These are phyloP conservation scores for Alectura lathami DNA, from an alignment of 2,113 vertebrate genomes.

Conservation along the genomic window DNA sequence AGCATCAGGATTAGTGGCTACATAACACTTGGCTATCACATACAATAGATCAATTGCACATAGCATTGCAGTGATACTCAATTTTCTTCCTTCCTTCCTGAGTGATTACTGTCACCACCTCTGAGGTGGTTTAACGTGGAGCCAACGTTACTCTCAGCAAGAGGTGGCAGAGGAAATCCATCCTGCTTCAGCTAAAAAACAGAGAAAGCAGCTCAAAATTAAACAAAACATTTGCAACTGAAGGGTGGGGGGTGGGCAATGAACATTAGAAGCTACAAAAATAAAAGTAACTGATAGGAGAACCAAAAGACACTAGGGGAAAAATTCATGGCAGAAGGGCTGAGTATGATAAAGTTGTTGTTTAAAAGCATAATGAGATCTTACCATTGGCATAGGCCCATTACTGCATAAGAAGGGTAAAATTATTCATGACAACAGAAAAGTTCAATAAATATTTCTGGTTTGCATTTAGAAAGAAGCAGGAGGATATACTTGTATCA, in stretches of 20 bases:
- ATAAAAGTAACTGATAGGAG: not conserved
- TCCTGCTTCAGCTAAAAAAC: not conserved
- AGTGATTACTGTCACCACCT: not conserved
- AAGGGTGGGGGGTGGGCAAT: not conserved
- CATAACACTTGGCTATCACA: not conserved
- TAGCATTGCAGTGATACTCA: fast-evolving
- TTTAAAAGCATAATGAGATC: not conserved
- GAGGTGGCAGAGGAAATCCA: not conserved
- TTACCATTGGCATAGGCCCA: not conserved
- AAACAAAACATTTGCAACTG: not conserved
- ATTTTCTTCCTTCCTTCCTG: not conserved
- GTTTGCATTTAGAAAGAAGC: not conserved
- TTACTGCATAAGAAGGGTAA: not conserved
- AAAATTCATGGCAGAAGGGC: not conserved
- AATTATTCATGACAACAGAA: not conserved
- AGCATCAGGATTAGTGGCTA: not conserved
- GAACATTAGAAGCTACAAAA: not conserved
- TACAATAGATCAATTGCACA: not conserved
- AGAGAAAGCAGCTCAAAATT: not conserved
- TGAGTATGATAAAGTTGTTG: not conserved
- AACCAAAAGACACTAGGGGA: not conserved
- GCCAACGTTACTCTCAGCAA: not conserved
- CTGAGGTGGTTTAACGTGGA: not conserved
- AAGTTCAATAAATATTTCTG: slow-evolving; percentile 20
- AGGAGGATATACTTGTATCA: slow-evolving; percentile 7